A percentile compares a stretch with the other conserved stretches of the same genome.
Conservation (phyloP, 2,113 vertebrate species). For the Callorhinus ursinus region DNA sequence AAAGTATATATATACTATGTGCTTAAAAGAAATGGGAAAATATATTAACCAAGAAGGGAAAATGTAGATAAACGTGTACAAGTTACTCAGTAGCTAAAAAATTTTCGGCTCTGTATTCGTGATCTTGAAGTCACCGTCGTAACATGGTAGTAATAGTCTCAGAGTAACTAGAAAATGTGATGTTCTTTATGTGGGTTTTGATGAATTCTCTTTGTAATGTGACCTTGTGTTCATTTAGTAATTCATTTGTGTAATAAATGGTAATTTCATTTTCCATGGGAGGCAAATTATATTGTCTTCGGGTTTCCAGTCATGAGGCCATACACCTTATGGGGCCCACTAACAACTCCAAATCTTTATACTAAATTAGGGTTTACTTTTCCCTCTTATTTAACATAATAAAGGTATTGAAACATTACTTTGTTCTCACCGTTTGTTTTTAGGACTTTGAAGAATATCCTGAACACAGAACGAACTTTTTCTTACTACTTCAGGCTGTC, state of each 20-base stretch:
- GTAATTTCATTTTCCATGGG: neutral
- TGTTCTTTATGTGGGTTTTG: neutral
- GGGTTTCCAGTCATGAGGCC: neutral
- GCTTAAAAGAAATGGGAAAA: neutral
- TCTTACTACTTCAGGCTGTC: slow-evolving; percentile 97
- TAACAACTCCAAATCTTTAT: neutral
- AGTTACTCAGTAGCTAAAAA: neutral
- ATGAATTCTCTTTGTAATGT: neutral
- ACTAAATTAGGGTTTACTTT: neutral
- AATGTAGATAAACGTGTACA: neutral
- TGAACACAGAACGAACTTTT: slow-evolving; percentile 99
- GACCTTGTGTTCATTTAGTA: neutral
- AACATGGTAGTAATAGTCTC: neutral
- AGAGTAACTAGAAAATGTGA: neutral
- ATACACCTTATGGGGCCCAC: neutral
- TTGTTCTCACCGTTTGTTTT: neutral
- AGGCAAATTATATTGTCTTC: neutral
- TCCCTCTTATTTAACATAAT: neutral
- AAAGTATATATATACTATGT: no score
- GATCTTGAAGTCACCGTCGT: neutral
- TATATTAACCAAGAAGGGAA: neutral
- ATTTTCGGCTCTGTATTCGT: neutral
- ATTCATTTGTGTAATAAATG: neutral
- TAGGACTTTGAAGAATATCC: slow-evolving; percentile 99
- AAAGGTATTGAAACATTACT: neutral